Evolutionary conservation across 1,140 invertebrate species (phyloP), one percentile per base, ranked within the genome.

Genomic region (Zelostemma sp.): DNA sequence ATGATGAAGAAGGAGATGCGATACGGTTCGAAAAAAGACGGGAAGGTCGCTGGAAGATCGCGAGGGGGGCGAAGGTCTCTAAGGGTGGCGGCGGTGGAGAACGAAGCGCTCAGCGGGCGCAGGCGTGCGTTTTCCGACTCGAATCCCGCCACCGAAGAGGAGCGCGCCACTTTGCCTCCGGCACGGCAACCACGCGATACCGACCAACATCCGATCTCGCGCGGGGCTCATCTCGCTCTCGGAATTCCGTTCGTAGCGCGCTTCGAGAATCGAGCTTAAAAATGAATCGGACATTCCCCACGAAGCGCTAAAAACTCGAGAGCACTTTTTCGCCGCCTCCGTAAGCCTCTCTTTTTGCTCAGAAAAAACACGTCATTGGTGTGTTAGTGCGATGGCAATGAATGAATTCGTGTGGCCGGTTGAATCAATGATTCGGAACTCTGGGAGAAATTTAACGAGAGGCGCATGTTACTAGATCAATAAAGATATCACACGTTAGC

Each of bases 131-230:
- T 66, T 74, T 73, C 71, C 77, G 78, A 74, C 76, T 81, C 76
- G 77, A 80, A 80, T 81, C 79, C 79, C 76, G 80, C 80, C 80
- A 77, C 77, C 76, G 76, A 84, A 80, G 79, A 81, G 76, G 79
- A 77, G 68, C 81, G 79, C 80, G 81, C 77, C 78, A 82, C 81
- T 80, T 79, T 77, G 81, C 80, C 81, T 81, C 78, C 75, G 81
- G 79, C 81, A 79, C 78, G 79, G 79, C 78, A 77, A 69, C 78
- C 80, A 82, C 81, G 80, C 81, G 81, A 82, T 75, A 78, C 78
- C 80, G 75, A 77, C 77, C 77, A 80, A 78, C 80, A 79, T 80
- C 74, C 62, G 77, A 78, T 78, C 73, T 68, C 76, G 61, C 48
- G 61, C 54, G 59, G 21, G n/a, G 61, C 70, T 60, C 47, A 38